These are phyloP conservation scores for Crypturellus undulatus DNA, from an alignment of 2,113 vertebrate species.

Conservation along the genomic window DNA sequence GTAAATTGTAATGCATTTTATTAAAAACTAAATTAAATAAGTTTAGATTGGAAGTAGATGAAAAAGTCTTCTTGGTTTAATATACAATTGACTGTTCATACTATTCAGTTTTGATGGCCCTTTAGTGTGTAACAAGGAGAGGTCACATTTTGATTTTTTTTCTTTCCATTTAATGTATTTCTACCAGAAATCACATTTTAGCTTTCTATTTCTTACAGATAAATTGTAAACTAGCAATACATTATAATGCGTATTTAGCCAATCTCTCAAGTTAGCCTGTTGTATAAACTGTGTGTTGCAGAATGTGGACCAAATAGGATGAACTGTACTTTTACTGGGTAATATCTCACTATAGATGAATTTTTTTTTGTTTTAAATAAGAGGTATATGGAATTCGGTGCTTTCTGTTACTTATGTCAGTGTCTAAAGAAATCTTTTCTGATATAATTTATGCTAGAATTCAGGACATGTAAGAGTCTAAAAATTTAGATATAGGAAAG, in stretches of 20 bases:
- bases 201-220: constrained; percentile 8
- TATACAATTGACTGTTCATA: not conserved
- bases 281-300: not conserved
- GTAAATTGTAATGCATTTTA: constrained; percentile 56
- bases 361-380: not conserved
- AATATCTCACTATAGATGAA: not conserved
- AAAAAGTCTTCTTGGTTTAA: constrained; percentile 10
- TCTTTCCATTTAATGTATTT: constrained; percentile 17
- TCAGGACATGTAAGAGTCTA: not conserved
- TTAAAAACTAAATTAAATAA: constrained; percentile 67
- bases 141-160: not conserved
- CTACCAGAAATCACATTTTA: not conserved
- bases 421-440: not conserved
- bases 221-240: not conserved
- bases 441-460: not conserved
- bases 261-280: not conserved
- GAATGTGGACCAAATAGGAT: not conserved
- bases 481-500: not conserved
- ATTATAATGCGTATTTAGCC: not conserved
- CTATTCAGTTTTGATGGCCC: not conserved
- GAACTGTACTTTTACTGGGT: not conserved
- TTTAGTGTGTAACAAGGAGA: not conserved
- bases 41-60: constrained; percentile 6
- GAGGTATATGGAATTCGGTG: not conserved
- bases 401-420: not conserved